Percentiles rank a stretch among this genome's conserved stretches.
phyloP scores from a whole-genome alignment of 2,113 vertebrate species.

The Rostratula benghalensis region DNA sequence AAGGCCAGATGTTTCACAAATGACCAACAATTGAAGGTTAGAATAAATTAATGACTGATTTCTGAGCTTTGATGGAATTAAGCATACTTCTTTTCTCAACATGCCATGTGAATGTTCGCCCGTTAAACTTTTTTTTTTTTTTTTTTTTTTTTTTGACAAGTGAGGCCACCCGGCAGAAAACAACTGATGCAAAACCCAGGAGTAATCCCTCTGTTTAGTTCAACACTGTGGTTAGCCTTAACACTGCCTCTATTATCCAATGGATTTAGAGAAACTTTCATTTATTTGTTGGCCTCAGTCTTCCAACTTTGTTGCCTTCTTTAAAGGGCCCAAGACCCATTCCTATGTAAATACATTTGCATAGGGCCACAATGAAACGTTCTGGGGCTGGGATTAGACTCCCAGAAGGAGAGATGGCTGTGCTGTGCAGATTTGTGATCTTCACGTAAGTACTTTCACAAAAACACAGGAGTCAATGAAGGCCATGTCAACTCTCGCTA shows the following conservation, averaged over 20 bases:
- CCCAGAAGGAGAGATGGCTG: conserved; percentile 71
- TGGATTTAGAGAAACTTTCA: conserved; percentile 99
- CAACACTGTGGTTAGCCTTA: conserved; percentile 96
- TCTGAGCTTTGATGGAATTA: conserved; percentile 99
- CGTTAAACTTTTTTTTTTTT: conserved; percentile 85
- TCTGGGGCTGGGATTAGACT: conserved; percentile 77
- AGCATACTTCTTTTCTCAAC: conserved; percentile 94
- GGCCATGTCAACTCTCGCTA: neutral
- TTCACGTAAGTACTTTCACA: conserved; percentile 75
- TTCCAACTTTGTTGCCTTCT: conserved; percentile 83
- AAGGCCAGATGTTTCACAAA: conserved; percentile 93
- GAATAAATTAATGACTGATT: conserved; percentile 99
- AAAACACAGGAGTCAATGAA: conserved; percentile 64
- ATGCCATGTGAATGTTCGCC: conserved; percentile 91
- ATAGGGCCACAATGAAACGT: conserved; percentile 81
- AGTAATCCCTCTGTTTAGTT: conserved; percentile 97
- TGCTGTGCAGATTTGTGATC: conserved; percentile 67
- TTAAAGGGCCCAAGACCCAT: conserved; percentile 80
- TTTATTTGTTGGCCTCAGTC: conserved; percentile 94
- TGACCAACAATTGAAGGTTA: conserved; percentile 87
- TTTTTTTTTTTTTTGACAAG: conserved; percentile 88
- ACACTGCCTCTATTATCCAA: conserved; percentile 99
- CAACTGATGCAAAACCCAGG: conserved; percentile 98
- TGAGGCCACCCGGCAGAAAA: conserved; percentile 99
- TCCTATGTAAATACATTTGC: conserved; percentile 89